These are phyloP conservation scores for Drosophila pseudoobscura DNA, from an alignment of 1,140 invertebrate species.

Conservation along the genomic window DNA sequence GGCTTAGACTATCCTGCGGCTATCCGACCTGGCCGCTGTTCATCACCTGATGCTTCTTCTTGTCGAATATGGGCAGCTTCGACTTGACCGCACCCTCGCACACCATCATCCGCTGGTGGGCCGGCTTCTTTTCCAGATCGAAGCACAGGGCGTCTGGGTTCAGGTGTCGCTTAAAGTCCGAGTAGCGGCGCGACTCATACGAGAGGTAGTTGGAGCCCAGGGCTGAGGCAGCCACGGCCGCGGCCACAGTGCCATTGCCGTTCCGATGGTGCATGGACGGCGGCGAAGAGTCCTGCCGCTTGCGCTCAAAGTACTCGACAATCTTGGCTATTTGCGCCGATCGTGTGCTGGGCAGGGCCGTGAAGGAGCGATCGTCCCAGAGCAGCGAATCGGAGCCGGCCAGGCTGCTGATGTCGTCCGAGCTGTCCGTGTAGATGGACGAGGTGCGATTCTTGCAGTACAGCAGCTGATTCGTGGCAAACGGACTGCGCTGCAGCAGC, in stretches of 20 bases:
- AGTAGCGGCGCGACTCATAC: slow-evolving; percentile 72
- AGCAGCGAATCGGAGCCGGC: slow-evolving; percentile 88
- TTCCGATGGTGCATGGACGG: slow-evolving; percentile 70
- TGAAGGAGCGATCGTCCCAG: slow-evolving; percentile 87
- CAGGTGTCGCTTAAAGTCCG: slow-evolving; percentile 77
- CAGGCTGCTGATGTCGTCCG: slow-evolving; percentile 92
- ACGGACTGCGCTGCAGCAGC: slow-evolving; percentile 78
- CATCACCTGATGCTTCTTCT: slow-evolving; percentile 85
- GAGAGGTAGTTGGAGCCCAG: slow-evolving; percentile 68
- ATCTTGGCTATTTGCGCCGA: slow-evolving; percentile 92
- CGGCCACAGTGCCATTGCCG: slow-evolving; percentile 64
- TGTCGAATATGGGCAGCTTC: slow-evolving; percentile 93
- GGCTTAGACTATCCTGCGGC: slow-evolving; percentile 6
- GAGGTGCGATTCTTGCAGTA: slow-evolving; percentile 89
- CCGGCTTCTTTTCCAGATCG: slow-evolving; percentile 80
- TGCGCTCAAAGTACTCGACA: slow-evolving; percentile 94
- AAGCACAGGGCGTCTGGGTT: slow-evolving; percentile 76
- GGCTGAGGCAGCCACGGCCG: slow-evolving; percentile 71
- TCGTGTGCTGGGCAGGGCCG: slow-evolving; percentile 83
- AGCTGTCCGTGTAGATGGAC: slow-evolving; percentile 93
- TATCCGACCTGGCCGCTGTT: slow-evolving; percentile 52
- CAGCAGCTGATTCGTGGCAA: slow-evolving; percentile 84
- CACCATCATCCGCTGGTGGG: slow-evolving; percentile 87
- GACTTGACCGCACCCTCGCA: slow-evolving; percentile 93
- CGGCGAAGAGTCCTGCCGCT: slow-evolving; percentile 84